These are phyloP conservation scores for Melanotaenia boesemani DNA, from an alignment of 2,797 vertebrate genomes.

Conservation along the genomic window DNA sequence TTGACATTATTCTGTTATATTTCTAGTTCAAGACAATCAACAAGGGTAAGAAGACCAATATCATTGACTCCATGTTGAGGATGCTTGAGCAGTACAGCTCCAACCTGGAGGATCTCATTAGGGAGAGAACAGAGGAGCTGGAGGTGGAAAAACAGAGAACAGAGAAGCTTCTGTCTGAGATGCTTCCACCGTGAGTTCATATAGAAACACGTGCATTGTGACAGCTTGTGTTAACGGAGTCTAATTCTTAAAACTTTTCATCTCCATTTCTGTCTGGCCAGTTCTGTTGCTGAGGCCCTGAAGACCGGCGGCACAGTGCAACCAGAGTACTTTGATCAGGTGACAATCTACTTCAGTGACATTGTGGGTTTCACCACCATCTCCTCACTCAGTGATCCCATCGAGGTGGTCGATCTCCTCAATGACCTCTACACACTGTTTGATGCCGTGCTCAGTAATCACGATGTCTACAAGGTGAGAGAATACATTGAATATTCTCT, in stretches of 20 bases:
- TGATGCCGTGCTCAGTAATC: conserved; percentile 90
- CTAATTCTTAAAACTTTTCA: background rate
- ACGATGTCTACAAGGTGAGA: conserved; percentile 94
- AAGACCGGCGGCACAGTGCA: conserved; percentile 91
- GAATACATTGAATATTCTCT: background rate
- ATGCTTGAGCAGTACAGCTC: conserved; percentile 90
- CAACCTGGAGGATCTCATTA: conserved; percentile 87
- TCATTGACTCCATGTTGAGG: conserved; percentile 88
- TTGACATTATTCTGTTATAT: background rate
- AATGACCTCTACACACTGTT: conserved; percentile 94
- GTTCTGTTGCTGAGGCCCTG: conserved; percentile 92
- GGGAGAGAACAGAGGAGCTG: conserved; percentile 87
- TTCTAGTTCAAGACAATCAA: conserved; percentile 87
- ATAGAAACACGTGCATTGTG: background rate
- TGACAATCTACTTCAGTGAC: conserved; percentile 95
- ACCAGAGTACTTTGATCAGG: conserved; percentile 93
- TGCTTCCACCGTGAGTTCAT: conserved; percentile 86
- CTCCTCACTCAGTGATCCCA: conserved; percentile 93
- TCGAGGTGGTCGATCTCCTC: conserved; percentile 93
- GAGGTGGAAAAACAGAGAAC: conserved; percentile 89
- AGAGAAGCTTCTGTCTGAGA: conserved; percentile 86
- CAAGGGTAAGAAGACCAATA: conserved; percentile 90
- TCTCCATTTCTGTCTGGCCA: conserved; percentile 58
- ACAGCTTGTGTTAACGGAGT: background rate
- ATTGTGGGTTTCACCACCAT: conserved; percentile 95